Evolutionary conservation across 2,113 vertebrate species (phyloP).

Genomic region (Mormyrus iriodes): DNA sequence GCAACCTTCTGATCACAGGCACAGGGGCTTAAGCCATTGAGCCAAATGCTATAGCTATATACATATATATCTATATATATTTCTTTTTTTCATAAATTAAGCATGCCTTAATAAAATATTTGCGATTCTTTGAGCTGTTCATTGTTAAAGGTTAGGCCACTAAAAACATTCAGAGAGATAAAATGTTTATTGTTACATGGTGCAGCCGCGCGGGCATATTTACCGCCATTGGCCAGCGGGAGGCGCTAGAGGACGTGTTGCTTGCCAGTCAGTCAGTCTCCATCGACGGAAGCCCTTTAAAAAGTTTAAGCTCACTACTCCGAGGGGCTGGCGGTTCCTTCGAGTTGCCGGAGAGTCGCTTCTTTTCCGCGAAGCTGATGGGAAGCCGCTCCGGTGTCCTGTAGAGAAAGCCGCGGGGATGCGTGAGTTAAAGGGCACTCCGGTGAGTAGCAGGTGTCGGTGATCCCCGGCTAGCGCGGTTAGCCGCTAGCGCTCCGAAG

Average conservation of each 20-base stretch:
- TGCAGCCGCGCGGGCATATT: background rate
- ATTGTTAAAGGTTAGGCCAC: background rate
- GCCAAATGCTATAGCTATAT: too few species aligned
- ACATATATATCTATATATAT: too few species aligned
- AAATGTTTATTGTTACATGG: background rate
- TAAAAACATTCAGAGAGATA: background rate
- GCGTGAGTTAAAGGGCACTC: background rate
- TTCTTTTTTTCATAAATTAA: background rate
- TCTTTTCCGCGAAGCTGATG: background rate
- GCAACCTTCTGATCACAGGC: too few species aligned
- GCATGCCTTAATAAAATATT: background rate
- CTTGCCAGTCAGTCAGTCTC: background rate
- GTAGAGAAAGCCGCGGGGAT: background rate
- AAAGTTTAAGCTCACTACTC: background rate
- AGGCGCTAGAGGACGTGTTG: background rate
- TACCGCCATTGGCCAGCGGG: background rate
- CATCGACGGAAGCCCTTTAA: background rate
- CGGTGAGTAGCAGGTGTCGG: background rate
- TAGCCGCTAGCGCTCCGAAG: background rate
- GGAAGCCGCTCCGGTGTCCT: background rate
- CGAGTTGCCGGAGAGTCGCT: background rate
- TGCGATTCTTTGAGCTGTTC: background rate
- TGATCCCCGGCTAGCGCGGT: background rate
- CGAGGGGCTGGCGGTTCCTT: background rate
- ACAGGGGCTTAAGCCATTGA: too few species aligned